Conservation (phyloP, 1,140 invertebrate genomes). For the Sminthurinus signatus region DNA sequence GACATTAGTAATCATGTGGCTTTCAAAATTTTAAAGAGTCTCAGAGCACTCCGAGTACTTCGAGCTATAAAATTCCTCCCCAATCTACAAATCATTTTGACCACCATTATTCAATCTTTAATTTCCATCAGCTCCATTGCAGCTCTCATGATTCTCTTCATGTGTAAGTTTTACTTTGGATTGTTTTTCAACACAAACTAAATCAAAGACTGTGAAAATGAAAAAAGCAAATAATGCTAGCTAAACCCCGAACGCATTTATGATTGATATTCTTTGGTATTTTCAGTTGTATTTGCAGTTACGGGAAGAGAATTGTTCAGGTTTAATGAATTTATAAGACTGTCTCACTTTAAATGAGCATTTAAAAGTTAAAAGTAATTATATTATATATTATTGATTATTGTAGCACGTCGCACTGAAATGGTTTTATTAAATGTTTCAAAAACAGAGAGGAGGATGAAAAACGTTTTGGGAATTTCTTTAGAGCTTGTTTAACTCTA, state of each 20-base stretch:
- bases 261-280: no score
- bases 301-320: slow-evolving; percentile 43
- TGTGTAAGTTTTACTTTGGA: slow-evolving; percentile 35
- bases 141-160: slow-evolving; percentile 42
- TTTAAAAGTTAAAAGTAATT: no score
- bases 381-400: no score
- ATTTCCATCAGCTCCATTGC: slow-evolving; percentile 43
- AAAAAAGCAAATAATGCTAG: no score
- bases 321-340: no score
- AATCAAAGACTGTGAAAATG: no score
- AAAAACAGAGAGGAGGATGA: slow-evolving; percentile 31
- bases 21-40: slow-evolving; percentile 41
- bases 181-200: no score
- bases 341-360: no score
- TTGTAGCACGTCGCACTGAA: no score
- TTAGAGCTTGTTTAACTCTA: slow-evolving; percentile 40
- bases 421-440: no score
- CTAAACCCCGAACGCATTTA: no score
- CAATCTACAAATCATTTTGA: slow-evolving; percentile 44
- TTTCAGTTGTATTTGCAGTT: slow-evolving; percentile 43
- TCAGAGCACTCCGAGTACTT: slow-evolving; percentile 43
- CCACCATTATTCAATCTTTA: slow-evolving; percentile 43
- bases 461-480: slow-evolving; percentile 41
- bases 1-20: slow-evolving; percentile 38
- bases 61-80: slow-evolving; percentile 42